Evolutionary conservation across 2,113 vertebrate species (phyloP).

Genomic region (Percina caprodes): DNA sequence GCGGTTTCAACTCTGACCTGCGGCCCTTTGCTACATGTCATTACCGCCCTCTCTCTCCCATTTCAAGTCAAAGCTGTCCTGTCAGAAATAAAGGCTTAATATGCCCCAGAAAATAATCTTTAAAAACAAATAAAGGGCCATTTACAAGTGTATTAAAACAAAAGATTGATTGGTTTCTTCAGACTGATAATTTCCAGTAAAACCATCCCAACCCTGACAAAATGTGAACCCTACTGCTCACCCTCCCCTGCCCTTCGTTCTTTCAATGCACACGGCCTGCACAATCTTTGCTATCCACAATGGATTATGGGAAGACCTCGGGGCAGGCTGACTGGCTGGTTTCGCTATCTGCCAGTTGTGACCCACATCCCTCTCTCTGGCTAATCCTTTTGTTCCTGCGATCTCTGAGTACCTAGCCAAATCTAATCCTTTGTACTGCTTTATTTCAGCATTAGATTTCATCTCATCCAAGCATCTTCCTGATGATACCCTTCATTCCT

Average conservation of each 20-base stretch:
- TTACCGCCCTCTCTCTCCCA: too few relatives aligned
- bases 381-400: conserved; percentile 81
- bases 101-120: too few relatives aligned
- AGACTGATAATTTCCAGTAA: conserved; percentile 30
- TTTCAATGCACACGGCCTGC: conserved; percentile 13
- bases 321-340: conserved; percentile 62
- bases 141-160: conserved; percentile 22
- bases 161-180: background rate
- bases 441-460: conserved; percentile 69
- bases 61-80: too few relatives aligned
- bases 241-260: background rate
- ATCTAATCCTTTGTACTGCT: conserved; percentile 77
- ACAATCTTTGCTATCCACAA: conserved; percentile 24
- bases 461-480: conserved; percentile 51
- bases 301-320: conserved; percentile 65
- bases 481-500: conserved; percentile 49
- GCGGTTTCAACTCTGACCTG: too few relatives aligned
- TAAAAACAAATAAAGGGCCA: background rate
- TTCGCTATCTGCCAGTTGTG: conserved; percentile 71
- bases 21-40: too few relatives aligned
- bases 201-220: conserved; percentile 21
- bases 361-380: conserved; percentile 75
- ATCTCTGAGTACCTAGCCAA: conserved; percentile 68
- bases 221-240: conserved; percentile 45
- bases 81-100: too few relatives aligned